These are phyloP conservation scores for Microchrysa polita DNA, from an alignment of 2,888 invertebrate species.

Conservation along the genomic window DNA sequence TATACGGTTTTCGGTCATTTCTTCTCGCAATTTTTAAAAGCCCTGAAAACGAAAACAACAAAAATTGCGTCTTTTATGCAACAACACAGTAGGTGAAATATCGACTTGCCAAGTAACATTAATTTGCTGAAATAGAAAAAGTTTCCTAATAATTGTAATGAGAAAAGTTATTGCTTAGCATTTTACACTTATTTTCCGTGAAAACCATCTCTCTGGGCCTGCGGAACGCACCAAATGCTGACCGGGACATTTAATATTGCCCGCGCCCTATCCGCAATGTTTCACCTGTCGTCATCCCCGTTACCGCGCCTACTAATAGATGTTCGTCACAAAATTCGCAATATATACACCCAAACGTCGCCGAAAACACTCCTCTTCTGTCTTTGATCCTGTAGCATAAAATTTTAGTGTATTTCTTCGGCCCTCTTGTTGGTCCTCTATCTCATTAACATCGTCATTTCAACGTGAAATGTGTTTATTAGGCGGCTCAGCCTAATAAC, in stretches of 20 bases:
- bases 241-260: background rate
- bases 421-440: background rate
- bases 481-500: no score
- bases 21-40: background rate
- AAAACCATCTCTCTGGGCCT: background rate
- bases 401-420: conserved; percentile 10
- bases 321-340: no score
- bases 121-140: conserved; percentile 38
- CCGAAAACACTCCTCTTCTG: background rate
- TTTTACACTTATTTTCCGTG: background rate
- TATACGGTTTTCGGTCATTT: background rate
- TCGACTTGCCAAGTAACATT: conserved; percentile 27
- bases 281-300: background rate
- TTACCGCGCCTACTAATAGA: background rate
- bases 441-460: conserved; percentile 30
- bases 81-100: conserved; percentile 20
- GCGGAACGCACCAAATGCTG: background rate
- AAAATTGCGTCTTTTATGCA: background rate
- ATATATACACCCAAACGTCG: no score
- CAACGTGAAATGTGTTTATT: background rate
- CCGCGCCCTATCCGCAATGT: background rate
- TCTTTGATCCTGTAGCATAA: background rate
- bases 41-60: background rate
- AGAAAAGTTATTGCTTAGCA: conserved; percentile 36
- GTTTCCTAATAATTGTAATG: conserved; percentile 38